Evolutionary conservation across 2,888 invertebrate species (phyloP), one percentile per base, ranked within the genome.

Genomic region (Ornithoptera priamus): DNA sequence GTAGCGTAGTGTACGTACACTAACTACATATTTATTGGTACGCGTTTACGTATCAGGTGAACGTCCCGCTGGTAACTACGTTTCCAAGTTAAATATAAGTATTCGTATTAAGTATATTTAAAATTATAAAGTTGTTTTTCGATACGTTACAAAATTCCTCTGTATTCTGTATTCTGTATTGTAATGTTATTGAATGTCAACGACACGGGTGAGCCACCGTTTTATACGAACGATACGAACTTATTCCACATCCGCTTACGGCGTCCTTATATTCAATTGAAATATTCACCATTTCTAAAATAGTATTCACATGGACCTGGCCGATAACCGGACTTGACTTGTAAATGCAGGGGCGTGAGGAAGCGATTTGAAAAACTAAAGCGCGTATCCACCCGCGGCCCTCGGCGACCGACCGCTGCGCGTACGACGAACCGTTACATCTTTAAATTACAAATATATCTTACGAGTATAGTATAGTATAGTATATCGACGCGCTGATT

Each of bases 251-350:
- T 30, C 50, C 30, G 22, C 15, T 39, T n/a, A 53, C 0, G 53
- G 61, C 39, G 8, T 46, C 15, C 36, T 62, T 30, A 60, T 62
- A 69, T 65, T 69, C 60, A 56, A 65, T 69, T 62, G 57, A 69
- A 58, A 62, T 62, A 66, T 69, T 69, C 65, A 65, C 56, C 30
- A 62, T 46, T 65, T 62, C 57, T 59, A 50, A 58, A 66, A 69
- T 62, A 56, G 39, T 20, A 50, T 59, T 30, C 60, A 56, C 65
- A 24, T 10, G 61, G 61, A 24, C 24, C 17, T 20, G 18, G 59
- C 46, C 50, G 53, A 67, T 39, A 62, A 66, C 69, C 46, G 65
- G 30, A 69, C 65, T 69, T 65, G 69, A 69, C 69, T 66, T 66
- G 69, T 62, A 58, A 69, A 69, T 69, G 12, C 36, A 57, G 12